Base-by-base conservation (phyloP, 2,113 vertebrate species). In the Calonectris borealis region DNA sequence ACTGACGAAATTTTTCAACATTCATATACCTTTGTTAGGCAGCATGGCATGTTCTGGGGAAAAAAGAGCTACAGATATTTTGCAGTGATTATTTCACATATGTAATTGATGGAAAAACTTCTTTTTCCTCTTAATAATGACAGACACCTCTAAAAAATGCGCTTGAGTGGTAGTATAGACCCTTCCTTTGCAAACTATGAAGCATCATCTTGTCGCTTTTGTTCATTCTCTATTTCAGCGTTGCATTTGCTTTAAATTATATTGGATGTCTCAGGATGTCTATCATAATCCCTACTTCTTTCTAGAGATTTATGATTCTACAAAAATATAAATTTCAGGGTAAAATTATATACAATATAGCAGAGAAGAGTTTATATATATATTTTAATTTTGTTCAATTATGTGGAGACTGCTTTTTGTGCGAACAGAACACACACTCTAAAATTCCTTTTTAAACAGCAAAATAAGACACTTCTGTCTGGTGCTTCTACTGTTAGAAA, bases 241-340 rank as follows among this genome's bases (percentile, higher is more conserved):
- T 69, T 70, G 64, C n/a, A 88, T 77, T 89, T 91, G 78, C 54
- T 72, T 92, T 95, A 92, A 95, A 95, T 94, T 95, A 95, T 21
- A 90, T 1, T 85, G 70, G 42, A 60, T 80, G 48, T 86, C 55
- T 83, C 79, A 90, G 64, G 31, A 83, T 55, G 68, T 88, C 86
- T 94, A 60, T 82, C 72, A 79, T 80, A 69, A 82, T 44, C n/a
- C 42, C 51, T 58, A 54, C 34, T 83, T 79, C 61, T 76, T 82
- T 76, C 76, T 79, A 75, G 64, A 93, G 85, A 91, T 93, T 92
- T 93, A 92, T 34, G 32, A 72, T 51, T 93, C 25, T 68, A 64
- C 66, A 88, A 15, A 95, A 94, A 91, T 85, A 89, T 22, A 82
- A 38, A 90, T 88, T 80, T 78, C 48, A 55, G 70, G 8, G 38